A percentile compares a stretch with the other conserved stretches of the same genome.
These are phyloP conservation scores for Calameuta filiformis DNA, from an alignment of 2,888 invertebrate genomes.

Conservation along the genomic window DNA sequence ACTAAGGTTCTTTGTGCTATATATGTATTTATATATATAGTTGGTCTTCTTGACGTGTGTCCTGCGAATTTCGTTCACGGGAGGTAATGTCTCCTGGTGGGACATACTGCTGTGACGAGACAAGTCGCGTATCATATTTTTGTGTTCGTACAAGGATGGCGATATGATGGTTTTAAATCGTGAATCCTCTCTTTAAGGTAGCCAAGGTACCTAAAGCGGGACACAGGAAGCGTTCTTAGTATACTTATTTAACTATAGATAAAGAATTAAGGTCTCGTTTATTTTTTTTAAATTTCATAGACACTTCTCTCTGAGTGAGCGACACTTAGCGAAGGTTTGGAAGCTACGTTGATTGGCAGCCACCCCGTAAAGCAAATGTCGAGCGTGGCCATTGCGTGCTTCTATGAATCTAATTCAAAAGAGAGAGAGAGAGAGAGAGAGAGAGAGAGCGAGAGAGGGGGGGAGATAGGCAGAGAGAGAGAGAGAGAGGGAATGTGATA, in stretches of 20 bases:
- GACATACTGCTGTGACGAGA: not conserved
- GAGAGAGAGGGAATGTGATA: not conserved
- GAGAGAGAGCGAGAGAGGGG: not conserved
- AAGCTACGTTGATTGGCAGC: not conserved
- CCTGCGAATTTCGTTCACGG: not conserved
- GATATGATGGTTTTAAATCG: slow-evolving; percentile 32
- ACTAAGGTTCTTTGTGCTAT: not conserved
- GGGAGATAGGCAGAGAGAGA: too few relatives aligned
- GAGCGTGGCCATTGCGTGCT: slow-evolving; percentile 18
- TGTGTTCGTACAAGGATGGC: slow-evolving; percentile 46
- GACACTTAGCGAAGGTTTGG: not conserved
- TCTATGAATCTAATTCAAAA: not conserved
- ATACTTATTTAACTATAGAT: slow-evolving; percentile 34
- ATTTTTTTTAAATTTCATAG: not conserved
- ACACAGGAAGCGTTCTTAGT: slow-evolving; percentile 41
- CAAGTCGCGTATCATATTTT: slow-evolving; percentile 20
- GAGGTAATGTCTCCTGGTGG: not conserved
- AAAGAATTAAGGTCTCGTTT: slow-evolving; percentile 37
- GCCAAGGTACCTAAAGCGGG: slow-evolving; percentile 43
- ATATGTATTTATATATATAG: too few relatives aligned
- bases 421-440: not conserved
- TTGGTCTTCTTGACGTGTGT: not conserved
- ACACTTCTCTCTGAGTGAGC: not conserved
- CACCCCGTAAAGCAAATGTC: slow-evolving; percentile 18
- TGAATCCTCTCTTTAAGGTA: slow-evolving; percentile 33